Evolutionary conservation across 2,113 vertebrate species (phyloP).

Genomic region (Ageneiosus marmoratus): DNA sequence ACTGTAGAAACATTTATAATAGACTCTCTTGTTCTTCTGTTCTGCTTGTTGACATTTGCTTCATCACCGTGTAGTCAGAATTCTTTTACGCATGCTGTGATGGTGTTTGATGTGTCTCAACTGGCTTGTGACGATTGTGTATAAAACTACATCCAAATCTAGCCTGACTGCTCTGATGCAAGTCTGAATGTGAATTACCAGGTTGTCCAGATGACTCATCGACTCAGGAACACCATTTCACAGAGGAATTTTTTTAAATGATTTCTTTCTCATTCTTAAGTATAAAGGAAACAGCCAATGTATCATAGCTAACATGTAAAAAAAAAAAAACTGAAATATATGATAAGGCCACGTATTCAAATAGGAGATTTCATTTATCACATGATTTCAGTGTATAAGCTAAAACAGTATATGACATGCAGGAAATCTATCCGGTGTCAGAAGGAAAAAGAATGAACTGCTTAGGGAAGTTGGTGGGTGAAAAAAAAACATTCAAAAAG

Average conservation of each 20-base stretch:
- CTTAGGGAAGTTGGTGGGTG: background rate
- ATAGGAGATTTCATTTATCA: background rate
- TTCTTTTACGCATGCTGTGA: background rate
- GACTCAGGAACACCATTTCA: background rate
- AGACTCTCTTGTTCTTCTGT: background rate
- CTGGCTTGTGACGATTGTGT: background rate
- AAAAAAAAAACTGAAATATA: too few species aligned
- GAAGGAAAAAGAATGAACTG: background rate
- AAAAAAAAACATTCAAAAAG: background rate
- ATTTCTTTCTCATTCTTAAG: background rate
- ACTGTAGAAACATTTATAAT: background rate
- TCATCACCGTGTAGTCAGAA: background rate
- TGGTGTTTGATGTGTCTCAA: background rate
- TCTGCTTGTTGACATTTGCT: background rate
- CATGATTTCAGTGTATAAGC: background rate
- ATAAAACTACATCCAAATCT: background rate
- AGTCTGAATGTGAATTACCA: background rate
- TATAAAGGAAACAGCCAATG: background rate
- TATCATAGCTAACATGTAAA: background rate
- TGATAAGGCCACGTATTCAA: background rate
- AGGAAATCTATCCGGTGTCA: background rate
- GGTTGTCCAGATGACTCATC: background rate
- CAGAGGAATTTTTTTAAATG: background rate
- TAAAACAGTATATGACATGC: background rate
- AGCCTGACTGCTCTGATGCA: background rate